Base-by-base conservation (phyloP, 2,113 vertebrate species). In the Pao palembangensis region DNA sequence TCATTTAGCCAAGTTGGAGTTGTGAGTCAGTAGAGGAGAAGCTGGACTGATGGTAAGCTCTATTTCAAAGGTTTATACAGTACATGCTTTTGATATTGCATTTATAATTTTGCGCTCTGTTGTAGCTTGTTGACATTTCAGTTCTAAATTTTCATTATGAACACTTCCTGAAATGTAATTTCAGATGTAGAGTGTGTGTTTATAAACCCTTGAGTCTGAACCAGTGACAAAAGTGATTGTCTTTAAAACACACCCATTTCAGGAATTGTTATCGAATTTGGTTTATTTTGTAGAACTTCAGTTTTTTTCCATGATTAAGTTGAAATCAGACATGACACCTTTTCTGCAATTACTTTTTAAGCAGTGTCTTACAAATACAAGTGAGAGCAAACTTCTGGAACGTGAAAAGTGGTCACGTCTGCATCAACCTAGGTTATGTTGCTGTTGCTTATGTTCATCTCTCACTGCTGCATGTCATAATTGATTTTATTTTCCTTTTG, bases 401-500 rank as follows among this genome's bases (percentile, higher is more conserved):
- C 8, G 34, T 38, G 13, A 54, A 60, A 66, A 55, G 43, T 71
- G 67, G 48, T 42, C 44, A 47, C 71, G 76, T 78, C 61, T 76
- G 64, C 75, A 72, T 75, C 86, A 87, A 78, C 79, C 66, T 64
- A 56, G 62, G 69, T 48, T 65, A 67, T 81, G 81, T 28, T 88
- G 55, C 76, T 78, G 62, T 74, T 85, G 72, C 62, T 83, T 88
- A 48, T 83, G 72, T 82, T 82, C 59, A 55, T 81, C 72, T 71
- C 19, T 81, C 74, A 81, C 62, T 78, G 76, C 78, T 77, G 89
- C 89, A 88, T 90, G 88, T 86, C 78, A 73, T 91, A 91, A 91
- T 91, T 60, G 69, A 73, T 88, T 89, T 91, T 90, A 88, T 89
- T 91, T 91, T 88, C 83, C 87, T 90, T 92, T 86, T 90, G 84